Base-by-base conservation (phyloP, 2,888 invertebrate genomes). In the Dromius quadrimaculatus region DNA sequence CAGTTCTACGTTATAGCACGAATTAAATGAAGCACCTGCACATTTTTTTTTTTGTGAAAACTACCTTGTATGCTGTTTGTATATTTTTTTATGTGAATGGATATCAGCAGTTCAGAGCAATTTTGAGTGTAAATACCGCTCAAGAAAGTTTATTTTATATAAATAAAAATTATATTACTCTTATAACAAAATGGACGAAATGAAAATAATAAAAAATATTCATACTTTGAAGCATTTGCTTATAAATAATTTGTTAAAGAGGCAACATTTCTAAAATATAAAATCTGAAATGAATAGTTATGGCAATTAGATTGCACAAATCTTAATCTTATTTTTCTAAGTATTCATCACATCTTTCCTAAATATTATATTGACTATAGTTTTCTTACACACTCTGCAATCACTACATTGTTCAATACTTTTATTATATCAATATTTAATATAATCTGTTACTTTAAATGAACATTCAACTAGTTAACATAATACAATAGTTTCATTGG, bases 331-430 rank as follows among this genome's bases (percentile, higher is more conserved):
- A 41, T 59, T 19, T 68, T 23, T 68, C 43, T 57, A 68, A 68
- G 36, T 65, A 34, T 17, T 66, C 54, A 68, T 59, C 68, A 68
- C 68, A 68, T 68, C 68, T 43, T 70, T 70, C 47, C 62, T 70
- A 70, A 41, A 70, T 47, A 70, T 62, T 61, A 70, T 70, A 70
- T 70, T 70, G 70, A 70, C 70, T 70, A 61, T 69, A 47, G 47
- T 70, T 70, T 59, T 62, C 61, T 69, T 65, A 65, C 65, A 65
- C 65, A 65, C 65, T 11, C n/a, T 65, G 41, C 41, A 62, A 32
- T 62, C 62, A 62, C 62, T 62, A 62, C 62, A 41, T 62, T 59
- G 59, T 59, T 59, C 59, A 59, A 59, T 59, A 59, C 59, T 59
- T 59, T 59, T 20, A 59, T 54, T 54, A 59, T 59, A 59, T 59